phyloP scores from a whole-genome alignment of 2,888 invertebrate genomes.

The Gastrophysa polygoni region DNA sequence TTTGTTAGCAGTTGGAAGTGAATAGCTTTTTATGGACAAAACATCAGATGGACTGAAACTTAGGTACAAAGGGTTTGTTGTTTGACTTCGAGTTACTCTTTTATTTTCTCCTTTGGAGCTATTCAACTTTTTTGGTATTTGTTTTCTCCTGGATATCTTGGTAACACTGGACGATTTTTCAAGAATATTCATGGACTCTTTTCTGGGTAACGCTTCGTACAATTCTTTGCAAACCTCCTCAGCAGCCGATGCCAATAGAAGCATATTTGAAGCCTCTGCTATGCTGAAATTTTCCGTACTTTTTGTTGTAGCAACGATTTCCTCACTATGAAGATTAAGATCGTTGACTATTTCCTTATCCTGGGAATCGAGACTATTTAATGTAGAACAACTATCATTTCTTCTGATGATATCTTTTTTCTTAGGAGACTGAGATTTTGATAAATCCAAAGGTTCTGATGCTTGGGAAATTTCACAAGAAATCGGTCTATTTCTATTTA shows the following conservation, averaged over 20 bases:
- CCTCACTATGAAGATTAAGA: not conserved
- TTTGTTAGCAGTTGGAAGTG: constrained; percentile 12
- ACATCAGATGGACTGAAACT: constrained; percentile 16
- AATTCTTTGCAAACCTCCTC: not conserved
- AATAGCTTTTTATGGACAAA: not conserved
- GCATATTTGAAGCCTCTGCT: not conserved
- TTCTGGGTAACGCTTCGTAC: not conserved
- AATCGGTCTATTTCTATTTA: not conserved
- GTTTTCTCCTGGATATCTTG: not conserved
- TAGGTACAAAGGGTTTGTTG: not conserved
- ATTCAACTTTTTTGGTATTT: not conserved
- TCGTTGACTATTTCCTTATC: not conserved
- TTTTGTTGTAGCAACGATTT: not conserved
- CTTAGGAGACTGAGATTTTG: not conserved
- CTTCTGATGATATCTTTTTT: not conserved
- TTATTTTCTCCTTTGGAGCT: not conserved
- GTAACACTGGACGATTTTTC: not conserved
- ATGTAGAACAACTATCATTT: not conserved
- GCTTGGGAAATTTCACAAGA: not conserved
- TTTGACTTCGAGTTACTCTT: not conserved
- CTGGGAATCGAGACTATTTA: not conserved
- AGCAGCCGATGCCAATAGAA: not conserved
- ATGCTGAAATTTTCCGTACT: not conserved
- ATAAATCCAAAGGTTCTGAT: not conserved
- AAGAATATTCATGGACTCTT: not conserved